A percentile compares a stretch with the other conserved stretches of the same genome.
Evolutionary conservation across 2,888 invertebrate species (phyloP).

Genomic region (Tetrapedia diversipes): DNA sequence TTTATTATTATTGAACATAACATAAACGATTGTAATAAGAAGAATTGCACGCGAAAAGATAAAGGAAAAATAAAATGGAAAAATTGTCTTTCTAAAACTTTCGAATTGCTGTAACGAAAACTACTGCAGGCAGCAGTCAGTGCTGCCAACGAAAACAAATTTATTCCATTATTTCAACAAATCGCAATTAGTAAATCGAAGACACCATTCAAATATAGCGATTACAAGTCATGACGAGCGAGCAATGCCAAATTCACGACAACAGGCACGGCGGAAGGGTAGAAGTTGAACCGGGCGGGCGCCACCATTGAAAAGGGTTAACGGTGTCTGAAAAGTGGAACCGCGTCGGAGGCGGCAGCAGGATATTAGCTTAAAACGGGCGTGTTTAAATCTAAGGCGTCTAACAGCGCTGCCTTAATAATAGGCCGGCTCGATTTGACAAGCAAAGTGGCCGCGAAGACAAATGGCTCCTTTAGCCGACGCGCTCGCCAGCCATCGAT

Average conservation of each 20-base stretch:
- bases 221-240: slow-evolving; percentile 25
- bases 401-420: slow-evolving; percentile 61
- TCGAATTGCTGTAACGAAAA: too few species aligned
- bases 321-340: slow-evolving; percentile 41
- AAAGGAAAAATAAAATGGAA: too few species aligned
- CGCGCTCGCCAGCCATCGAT: slow-evolving; percentile 55
- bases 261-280: not conserved
- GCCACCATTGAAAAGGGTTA: slow-evolving; percentile 19
- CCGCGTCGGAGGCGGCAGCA: slow-evolving; percentile 52
- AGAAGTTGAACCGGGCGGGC: not conserved
- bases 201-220: slow-evolving; percentile 5
- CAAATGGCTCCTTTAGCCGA: slow-evolving; percentile 71
- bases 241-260: slow-evolving; percentile 20
- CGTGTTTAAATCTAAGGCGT: slow-evolving; percentile 68
- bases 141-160: too few species aligned
- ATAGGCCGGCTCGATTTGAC: slow-evolving; percentile 71
- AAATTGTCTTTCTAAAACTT: too few species aligned
- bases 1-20: too few species aligned
- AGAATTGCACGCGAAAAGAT: too few species aligned
- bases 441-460: slow-evolving; percentile 76
- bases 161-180: too few species aligned
- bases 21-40: too few species aligned
- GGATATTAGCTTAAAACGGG: slow-evolving; percentile 68
- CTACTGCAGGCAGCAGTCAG: too few species aligned
- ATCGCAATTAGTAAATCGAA: too few species aligned